Base-by-base conservation (phyloP, 1,140 invertebrate species). In the Scaptomyza hsui region DNA sequence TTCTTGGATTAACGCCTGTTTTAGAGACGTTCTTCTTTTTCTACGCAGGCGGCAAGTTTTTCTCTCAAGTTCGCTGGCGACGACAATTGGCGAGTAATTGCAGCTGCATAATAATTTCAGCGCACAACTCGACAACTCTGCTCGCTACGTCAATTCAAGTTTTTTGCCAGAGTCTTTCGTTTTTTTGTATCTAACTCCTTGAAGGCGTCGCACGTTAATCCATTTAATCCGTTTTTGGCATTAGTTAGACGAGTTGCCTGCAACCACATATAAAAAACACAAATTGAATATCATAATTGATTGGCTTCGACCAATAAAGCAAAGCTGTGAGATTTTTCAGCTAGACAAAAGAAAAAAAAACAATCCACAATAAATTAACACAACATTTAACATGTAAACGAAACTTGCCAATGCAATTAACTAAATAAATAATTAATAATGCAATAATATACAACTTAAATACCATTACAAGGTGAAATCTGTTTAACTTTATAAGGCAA, bases 71-170 rank as follows among this genome's bases (percentile, higher is more conserved):
- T 68, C 60, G 63, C 24, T 24, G n/a, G 45, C 59, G 53, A 56
- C 75, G 78, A 78, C 82, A 88, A 88, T 88, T 88, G 82, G 78
- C 82, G 82, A 88, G 83, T 88, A 88, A 88, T 88, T 88, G 82
- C 78, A 67, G 78, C 78, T 88, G 83, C 83, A 88, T 88, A 88
- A 88, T 88, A 82, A 78, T 88, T 81, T 52, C 37, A 12, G 15
- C 57, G 24, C 44, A 48, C 60, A 62, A 32, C 29, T 5, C 44
- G 63, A 18, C 64, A 67, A 60, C 59, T 19, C 55, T 55, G 37
- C 63, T 56, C 53, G 37, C 48, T 72, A 78, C 74, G 78, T 48
- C 78, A 78, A 48, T 56, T 52, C 82, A 63, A 82, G 78, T 86
- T 86, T 88, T 88, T 86, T 76, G 44, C 74, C 51, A 47, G 4